These are phyloP conservation scores for Thaumatotibia leucotreta DNA, from an alignment of 1,140 invertebrate genomes.

Conservation along the genomic window DNA sequence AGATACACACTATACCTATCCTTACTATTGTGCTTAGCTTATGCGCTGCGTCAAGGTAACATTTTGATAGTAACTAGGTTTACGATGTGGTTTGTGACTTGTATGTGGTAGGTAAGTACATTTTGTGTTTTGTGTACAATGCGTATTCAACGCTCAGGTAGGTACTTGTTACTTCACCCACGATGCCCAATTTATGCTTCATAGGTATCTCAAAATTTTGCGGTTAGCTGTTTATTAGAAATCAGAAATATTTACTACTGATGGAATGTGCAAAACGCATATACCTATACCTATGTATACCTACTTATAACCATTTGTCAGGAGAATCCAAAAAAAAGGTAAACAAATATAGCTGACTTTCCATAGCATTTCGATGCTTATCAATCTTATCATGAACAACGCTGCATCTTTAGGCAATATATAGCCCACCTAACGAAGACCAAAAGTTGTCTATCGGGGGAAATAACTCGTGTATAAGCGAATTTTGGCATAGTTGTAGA, in stretches of 20 bases:
- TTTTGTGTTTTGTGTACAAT: neutral
- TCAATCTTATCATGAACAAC: no score
- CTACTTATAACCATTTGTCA: no score
- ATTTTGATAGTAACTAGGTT: neutral
- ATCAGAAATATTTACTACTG: neutral
- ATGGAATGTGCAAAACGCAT: neutral
- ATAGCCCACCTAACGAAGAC: no score
- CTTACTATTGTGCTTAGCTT: neutral
- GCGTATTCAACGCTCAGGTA: neutral
- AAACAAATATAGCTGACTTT: no score
- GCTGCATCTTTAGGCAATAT: no score
- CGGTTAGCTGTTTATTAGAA: neutral
- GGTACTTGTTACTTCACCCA: neutral
- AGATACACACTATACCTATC: neutral
- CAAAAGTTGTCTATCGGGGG: no score
- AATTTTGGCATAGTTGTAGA: no score
- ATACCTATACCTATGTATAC: no score
- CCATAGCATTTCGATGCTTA: no score
- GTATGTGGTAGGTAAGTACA: neutral
- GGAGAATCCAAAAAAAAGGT: no score
- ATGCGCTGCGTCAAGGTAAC: neutral
- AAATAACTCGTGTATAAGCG: no score
- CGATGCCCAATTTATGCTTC: neutral
- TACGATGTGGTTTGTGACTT: neutral
- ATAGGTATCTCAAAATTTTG: neutral